Evolutionary conservation across 2,797 vertebrate genomes (phyloP).

Genomic region (Otolemur crassicaudatus): DNA sequence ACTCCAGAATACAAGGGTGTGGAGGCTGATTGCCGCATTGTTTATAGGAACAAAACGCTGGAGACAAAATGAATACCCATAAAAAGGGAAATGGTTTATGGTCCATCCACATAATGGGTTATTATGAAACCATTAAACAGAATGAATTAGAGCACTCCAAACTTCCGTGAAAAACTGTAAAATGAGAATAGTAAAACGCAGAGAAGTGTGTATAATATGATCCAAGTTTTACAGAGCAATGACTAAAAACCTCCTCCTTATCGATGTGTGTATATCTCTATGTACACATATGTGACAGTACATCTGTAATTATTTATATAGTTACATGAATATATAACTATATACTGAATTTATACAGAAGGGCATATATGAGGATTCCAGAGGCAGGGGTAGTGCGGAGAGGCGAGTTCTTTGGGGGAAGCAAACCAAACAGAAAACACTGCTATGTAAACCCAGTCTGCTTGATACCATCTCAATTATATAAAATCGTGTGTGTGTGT

Average conservation of each 20-base stretch:
- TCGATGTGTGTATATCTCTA: accelerated
- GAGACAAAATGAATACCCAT: not conserved
- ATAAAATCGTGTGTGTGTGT: not conserved
- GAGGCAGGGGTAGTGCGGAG: not conserved
- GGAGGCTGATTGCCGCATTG: too few relatives aligned
- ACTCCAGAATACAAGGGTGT: accelerated
- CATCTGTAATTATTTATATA: not conserved
- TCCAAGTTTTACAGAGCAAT: not conserved
- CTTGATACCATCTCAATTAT: not conserved
- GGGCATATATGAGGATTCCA: not conserved
- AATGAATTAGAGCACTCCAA: not conserved
- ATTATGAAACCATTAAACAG: not conserved
- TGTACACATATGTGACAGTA: not conserved
- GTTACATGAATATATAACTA: not conserved
- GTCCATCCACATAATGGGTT: not conserved
- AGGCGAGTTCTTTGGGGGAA: not conserved
- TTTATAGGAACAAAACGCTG: not conserved
- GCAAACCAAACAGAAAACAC: not conserved
- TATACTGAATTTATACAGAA: not conserved
- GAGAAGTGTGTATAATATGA: not conserved
- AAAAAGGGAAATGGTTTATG: not conserved
- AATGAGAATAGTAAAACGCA: not conserved
- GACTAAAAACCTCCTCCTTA: not conserved
- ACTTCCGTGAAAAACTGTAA: not conserved
- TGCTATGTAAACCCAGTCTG: not conserved